These are phyloP conservation scores for Disparrhopalites patrizii DNA, from an alignment of 2,888 invertebrate species.

Conservation along the genomic window DNA sequence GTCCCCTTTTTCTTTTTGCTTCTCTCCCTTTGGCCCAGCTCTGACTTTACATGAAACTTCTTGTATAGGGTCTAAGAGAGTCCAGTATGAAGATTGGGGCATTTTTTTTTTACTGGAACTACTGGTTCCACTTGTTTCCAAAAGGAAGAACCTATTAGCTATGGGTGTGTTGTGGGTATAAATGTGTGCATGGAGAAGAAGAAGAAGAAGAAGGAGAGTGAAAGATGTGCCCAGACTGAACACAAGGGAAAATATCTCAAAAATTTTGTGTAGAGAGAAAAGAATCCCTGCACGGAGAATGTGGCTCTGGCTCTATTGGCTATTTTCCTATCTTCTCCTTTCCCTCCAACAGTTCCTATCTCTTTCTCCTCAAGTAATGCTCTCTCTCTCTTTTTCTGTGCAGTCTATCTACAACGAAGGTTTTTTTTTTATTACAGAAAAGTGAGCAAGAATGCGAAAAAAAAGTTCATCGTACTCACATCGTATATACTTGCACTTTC, in stretches of 20 bases:
- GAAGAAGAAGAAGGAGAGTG: background rate
- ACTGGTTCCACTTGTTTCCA: background rate
- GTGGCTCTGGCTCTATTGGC: constrained; percentile 13
- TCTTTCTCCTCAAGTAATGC: background rate
- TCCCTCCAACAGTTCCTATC: constrained; percentile 18
- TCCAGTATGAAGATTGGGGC: too few species aligned
- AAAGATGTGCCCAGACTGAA: background rate
- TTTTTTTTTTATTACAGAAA: background rate
- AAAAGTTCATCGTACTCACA: too few species aligned
- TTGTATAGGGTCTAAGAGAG: background rate
- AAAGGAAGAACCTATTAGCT: constrained; percentile 6
- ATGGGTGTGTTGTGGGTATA: background rate
- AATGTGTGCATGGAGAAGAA: background rate
- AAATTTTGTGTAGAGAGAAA: background rate
- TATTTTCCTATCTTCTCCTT: constrained; percentile 20
- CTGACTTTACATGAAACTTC: background rate
- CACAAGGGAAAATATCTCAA: background rate
- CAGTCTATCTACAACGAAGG: too few species aligned
- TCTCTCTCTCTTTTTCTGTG: too few species aligned
- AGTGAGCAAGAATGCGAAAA: background rate
- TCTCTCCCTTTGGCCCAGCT: background rate
- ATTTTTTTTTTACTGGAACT: background rate
- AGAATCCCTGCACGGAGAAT: background rate
- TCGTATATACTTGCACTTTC: too few species aligned
- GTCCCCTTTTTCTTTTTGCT: too few species aligned